Evolutionary conservation across 1,140 invertebrate species (phyloP), one percentile per base, ranked within the genome.

Genomic region (Habropoda laboriosa): DNA sequence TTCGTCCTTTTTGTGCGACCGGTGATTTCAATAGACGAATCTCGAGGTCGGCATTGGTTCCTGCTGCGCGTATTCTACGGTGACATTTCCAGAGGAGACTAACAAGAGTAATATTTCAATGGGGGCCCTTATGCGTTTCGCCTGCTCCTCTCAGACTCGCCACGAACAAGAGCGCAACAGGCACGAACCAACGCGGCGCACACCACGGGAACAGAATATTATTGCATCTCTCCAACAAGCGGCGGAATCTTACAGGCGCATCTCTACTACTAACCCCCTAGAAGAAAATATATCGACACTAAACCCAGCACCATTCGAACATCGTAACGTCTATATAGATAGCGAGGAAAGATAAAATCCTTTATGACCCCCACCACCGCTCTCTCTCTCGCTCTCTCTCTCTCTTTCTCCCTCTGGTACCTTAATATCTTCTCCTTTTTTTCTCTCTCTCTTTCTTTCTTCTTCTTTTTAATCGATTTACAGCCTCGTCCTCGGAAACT

Each of bases 1-100:
- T 89, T 89, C 88, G 87, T 90, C 75, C 88, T 90, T 90, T 88
- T 86, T 88, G 80, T 87, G 80, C 67, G 74, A 66, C 76, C 83
- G 70, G 70, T 86, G 57, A 75, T 86, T 85, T 86, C 84, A 86
- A 86, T 86, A 86, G 84, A 86, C 84, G 84, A 86, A 86, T 85
- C 83, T 85, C 80, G 47, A 85, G 77, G 70, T 74, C 68, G 79
- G 53, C 71, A 64, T 67, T 45, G 83, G 80, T 68, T 74, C 89
- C 89, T 67, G 89, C 87, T 87, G 88, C 55, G 88, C 64, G 82
- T 80, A 83, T 85, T 87, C 75, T 68, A 79, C 74, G 80, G 80
- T 78, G 86, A 87, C 81, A 85, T 81, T 87, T 80, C 72, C 70
- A 53, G 24, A 21, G 53, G 71, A n/a, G n/a, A 75, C 60, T 74